Percentiles rank a stretch among this genome's conserved stretches.
These are phyloP conservation scores for Rhabdophis nuchalis DNA, from an alignment of 2,797 vertebrate species.

Conservation along the genomic window DNA sequence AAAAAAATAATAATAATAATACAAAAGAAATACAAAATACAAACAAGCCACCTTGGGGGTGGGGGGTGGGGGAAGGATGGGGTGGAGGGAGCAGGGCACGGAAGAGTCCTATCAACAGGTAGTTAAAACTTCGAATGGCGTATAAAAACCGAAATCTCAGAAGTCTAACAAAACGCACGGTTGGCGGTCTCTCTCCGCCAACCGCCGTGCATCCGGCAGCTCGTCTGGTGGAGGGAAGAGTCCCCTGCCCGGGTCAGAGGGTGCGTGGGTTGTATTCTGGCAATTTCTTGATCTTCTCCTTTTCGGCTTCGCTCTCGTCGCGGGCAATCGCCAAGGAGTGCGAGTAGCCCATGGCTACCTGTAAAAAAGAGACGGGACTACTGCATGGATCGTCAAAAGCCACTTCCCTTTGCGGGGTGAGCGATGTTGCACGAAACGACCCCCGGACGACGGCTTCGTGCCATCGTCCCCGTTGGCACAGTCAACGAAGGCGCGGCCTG, in stretches of 20 bases:
- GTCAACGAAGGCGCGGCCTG: background rate
- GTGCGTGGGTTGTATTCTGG: conserved; percentile 95
- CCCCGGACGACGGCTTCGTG: rapidly evolving
- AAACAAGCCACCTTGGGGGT: background rate
- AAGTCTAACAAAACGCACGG: conserved; percentile 41
- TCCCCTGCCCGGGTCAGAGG: conserved; percentile 72
- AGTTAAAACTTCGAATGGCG: conserved; percentile 44
- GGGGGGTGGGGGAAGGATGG: background rate
- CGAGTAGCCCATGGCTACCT: conserved; percentile 93
- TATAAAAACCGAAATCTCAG: conserved; percentile 48
- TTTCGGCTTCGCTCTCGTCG: conserved; percentile 82
- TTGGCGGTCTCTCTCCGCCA: background rate
- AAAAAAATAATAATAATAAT: background rate
- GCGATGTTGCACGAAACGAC: rapidly evolving
- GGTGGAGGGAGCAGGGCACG: background rate
- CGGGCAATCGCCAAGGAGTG: conserved; percentile 89
- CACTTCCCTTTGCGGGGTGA: background rate
- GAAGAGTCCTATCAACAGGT: conserved; percentile 51
- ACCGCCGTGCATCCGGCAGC: conserved; percentile 41
- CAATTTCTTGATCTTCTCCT: conserved; percentile 88
- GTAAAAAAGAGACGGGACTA: background rate
- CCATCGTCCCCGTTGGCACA: rapidly evolving
- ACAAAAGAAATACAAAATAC: background rate
- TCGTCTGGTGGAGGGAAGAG: conserved; percentile 27
- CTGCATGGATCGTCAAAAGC: too few relatives aligned